These are phyloP conservation scores for Hafferia zeledoni DNA, from an alignment of 2,797 vertebrate genomes.

Conservation along the genomic window DNA sequence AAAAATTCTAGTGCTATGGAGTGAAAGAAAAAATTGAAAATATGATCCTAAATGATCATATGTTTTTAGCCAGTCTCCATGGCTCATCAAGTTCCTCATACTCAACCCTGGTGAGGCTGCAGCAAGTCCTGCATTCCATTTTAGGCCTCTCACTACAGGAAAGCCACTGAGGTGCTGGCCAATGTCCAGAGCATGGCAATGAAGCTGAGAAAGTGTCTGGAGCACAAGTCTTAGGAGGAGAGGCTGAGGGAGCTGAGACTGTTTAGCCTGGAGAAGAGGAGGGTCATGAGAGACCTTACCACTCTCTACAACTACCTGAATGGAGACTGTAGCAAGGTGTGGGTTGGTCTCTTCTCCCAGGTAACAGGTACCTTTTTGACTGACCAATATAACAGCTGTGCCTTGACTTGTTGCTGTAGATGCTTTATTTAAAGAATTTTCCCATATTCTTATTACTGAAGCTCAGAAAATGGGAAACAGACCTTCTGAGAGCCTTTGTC, in stretches of 20 bases:
- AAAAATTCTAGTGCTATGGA: not conserved
- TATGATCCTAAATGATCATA: not conserved
- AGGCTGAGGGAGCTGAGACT: not conserved
- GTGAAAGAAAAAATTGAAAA: not conserved
- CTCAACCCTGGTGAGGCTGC: too few relatives aligned
- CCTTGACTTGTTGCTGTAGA: not conserved
- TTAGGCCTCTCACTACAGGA: not conserved
- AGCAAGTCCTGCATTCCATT: not conserved
- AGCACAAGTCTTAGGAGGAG: not conserved
- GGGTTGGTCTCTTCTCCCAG: not conserved
- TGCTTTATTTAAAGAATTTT: not conserved
- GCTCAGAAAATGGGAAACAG: constrained; percentile 6
- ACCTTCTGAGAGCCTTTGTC: constrained; percentile 51
- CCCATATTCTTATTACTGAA: not conserved
- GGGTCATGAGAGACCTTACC: not conserved
- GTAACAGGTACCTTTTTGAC: not conserved
- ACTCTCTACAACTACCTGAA: not conserved
- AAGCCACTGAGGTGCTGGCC: not conserved
- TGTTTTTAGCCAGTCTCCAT: not conserved
- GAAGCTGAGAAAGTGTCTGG: not conserved
- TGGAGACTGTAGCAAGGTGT: not conserved
- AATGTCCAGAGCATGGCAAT: accelerated
- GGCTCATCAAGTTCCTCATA: not conserved
- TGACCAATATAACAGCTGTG: not conserved
- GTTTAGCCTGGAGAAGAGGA: not conserved